A percentile compares a stretch with the other conserved stretches of the same genome.
Conservation (phyloP, 2,113 vertebrate species). For the Calidris pygmaea region DNA sequence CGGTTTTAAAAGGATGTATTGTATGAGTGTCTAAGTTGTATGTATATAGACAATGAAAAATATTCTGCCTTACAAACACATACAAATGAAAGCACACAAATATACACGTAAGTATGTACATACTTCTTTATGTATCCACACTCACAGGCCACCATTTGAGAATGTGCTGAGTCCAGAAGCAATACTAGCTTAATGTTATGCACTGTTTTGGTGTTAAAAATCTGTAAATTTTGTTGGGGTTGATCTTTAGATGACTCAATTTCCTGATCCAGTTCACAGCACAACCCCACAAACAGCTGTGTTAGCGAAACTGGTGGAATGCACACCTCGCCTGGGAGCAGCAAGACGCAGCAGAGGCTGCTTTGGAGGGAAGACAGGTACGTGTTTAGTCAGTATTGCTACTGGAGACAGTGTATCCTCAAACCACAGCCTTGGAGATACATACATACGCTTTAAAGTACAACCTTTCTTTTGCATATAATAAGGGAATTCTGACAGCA, state of each 20-base stretch:
- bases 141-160: neutral
- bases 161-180: neutral
- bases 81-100: neutral
- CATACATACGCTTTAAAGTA: neutral
- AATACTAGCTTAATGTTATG: neutral
- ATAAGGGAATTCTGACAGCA: neutral
- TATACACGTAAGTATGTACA: rapidly evolving
- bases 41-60: neutral
- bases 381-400: neutral
- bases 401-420: neutral
- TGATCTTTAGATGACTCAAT: neutral
- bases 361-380: neutral
- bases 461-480: neutral
- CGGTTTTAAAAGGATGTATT: neutral
- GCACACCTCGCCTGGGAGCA: neutral
- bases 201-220: neutral
- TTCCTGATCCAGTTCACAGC: neutral
- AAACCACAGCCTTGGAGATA: neutral
- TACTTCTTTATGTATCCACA: neutral
- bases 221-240: neutral
- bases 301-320: neutral
- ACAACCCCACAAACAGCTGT: neutral
- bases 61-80: neutral
- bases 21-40: neutral
- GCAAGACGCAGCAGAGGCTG: neutral